Evolutionary conservation across 2,888 invertebrate species (phyloP).

Genomic region (Zygogramma bicolorata): DNA sequence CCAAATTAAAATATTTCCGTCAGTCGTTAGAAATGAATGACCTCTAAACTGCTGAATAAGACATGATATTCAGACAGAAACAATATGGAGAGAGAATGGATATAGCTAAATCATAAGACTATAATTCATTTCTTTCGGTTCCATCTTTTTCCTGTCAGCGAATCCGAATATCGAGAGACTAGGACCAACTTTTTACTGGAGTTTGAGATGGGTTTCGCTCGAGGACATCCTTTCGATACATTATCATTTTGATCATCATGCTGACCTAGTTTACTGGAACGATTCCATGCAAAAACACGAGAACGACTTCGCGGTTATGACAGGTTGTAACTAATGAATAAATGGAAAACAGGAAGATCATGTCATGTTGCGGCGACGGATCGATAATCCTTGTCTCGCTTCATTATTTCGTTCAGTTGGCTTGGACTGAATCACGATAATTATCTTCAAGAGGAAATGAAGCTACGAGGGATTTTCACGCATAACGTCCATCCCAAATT

Average conservation of each 20-base stretch:
- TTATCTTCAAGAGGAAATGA: too few relatives aligned
- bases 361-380: not conserved
- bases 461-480: too few relatives aligned
- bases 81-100: not conserved
- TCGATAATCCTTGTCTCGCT: not conserved
- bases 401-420: not conserved
- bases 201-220: not conserved
- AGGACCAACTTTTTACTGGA: not conserved
- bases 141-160: not conserved
- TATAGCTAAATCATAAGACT: not conserved
- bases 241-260: not conserved
- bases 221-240: not conserved
- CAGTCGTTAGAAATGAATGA: not conserved
- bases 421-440: not conserved
- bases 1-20: too few relatives aligned
- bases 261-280: not conserved
- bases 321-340: not conserved
- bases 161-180: not conserved
- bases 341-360: not conserved
- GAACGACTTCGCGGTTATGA: not conserved
- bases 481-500: too few relatives aligned
- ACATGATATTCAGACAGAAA: not conserved
- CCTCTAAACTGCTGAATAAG: not conserved
- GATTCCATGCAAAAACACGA: not conserved
- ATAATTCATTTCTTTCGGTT: not conserved